phyloP scores from a whole-genome alignment of 2,113 vertebrate species.

The Malurus melanocephalus region DNA sequence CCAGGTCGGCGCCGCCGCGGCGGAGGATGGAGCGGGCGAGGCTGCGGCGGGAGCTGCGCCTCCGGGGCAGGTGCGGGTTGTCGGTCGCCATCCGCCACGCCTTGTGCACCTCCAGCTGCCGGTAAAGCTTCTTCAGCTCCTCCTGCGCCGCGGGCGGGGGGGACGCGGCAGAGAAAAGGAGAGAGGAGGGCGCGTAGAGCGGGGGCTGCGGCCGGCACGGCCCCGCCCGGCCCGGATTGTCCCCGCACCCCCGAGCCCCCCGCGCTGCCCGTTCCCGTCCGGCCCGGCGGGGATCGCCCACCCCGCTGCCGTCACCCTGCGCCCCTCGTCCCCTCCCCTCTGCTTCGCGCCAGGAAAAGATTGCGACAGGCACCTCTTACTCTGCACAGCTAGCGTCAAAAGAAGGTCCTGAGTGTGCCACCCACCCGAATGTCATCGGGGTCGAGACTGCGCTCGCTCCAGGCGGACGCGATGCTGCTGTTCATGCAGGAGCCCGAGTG shows the following conservation, averaged over 20 bases:
- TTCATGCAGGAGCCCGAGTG: slow-evolving; percentile 84
- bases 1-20: slow-evolving; percentile 72
- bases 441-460: slow-evolving; percentile 91
- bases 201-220: rapidly evolving
- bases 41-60: slow-evolving; percentile 75
- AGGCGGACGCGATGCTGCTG: slow-evolving; percentile 89
- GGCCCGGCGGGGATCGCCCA: background rate
- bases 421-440: slow-evolving; percentile 93
- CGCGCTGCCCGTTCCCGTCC: background rate
- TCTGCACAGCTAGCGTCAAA: slow-evolving; percentile 53
- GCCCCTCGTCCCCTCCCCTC: background rate
- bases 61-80: slow-evolving; percentile 92
- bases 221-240: rapidly evolving
- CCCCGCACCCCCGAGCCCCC: background rate
- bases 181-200: background rate
- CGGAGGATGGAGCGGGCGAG: slow-evolving; percentile 79
- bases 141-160: slow-evolving; percentile 70
- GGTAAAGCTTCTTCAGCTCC: slow-evolving; percentile 93
- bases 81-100: slow-evolving; percentile 85
- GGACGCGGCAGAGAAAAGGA: background rate
- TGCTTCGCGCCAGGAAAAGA: slow-evolving; percentile 44
- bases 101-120: slow-evolving; percentile 88
- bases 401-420: slow-evolving; percentile 55
- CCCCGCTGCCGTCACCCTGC: background rate
- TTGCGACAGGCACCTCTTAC: slow-evolving; percentile 62